Conservation (phyloP, 1,140 invertebrate genomes). For the Acromyrmex heyeri region DNA sequence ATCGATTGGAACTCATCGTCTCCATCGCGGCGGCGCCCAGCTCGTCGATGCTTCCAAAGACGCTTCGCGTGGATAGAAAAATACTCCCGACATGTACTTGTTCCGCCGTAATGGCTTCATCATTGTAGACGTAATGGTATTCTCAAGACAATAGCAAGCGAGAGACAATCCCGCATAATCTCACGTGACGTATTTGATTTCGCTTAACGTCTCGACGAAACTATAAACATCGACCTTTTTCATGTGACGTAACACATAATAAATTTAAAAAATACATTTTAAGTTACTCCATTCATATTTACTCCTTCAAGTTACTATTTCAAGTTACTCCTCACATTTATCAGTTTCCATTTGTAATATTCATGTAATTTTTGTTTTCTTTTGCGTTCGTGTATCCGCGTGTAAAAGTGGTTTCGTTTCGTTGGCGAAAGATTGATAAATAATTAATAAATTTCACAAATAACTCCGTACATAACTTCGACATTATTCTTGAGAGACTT, state of each 20-base stretch:
- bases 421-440: not conserved
- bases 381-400: not conserved
- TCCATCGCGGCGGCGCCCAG: not conserved
- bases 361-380: not conserved
- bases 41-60: constrained; percentile 38
- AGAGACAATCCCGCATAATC: constrained; percentile 38
- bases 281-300: not conserved
- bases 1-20: constrained; percentile 58
- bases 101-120: constrained; percentile 41
- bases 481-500: constrained; percentile 11
- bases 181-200: constrained; percentile 29
- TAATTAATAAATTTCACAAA: constrained; percentile 26
- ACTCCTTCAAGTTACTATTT: too few species aligned
- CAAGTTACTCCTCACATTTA: not conserved
- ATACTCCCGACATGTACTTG: constrained; percentile 37
- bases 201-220: not conserved
- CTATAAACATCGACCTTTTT: not conserved
- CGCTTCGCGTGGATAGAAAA: constrained; percentile 48
- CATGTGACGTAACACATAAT: not conserved
- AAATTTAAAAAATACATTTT: not conserved
- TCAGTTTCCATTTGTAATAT: constrained; percentile 3
- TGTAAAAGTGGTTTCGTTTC: not conserved
- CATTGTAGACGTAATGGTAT: constrained; percentile 34
- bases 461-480: constrained; percentile 15
- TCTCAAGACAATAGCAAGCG: constrained; percentile 16